Conservation (phyloP, 2,888 invertebrate genomes). For the Meghimatium bilineatum region DNA sequence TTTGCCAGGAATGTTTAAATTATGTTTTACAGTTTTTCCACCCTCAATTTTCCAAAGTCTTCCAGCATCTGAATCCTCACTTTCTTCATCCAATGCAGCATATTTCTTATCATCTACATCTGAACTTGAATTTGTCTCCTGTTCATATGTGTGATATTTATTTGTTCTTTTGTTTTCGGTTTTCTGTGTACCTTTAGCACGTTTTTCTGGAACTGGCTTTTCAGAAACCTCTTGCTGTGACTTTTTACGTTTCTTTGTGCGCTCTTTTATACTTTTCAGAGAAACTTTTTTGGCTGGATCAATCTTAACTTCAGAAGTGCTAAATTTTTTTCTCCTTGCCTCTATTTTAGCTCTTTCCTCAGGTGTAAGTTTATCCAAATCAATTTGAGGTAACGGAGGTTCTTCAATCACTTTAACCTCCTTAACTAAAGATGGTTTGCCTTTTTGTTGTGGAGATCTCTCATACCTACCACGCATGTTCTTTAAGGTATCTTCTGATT, state of each 20-base stretch:
- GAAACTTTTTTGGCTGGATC: constrained; percentile 59
- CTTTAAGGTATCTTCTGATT: background rate
- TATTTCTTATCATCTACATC: constrained; percentile 23
- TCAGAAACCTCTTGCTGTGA: constrained; percentile 16
- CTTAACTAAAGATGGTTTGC: background rate
- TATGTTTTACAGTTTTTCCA: constrained; percentile 38
- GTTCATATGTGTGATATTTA: constrained; percentile 1
- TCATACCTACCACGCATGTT: background rate
- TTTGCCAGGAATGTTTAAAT: background rate
- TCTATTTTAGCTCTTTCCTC: constrained; percentile 56
- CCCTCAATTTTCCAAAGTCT: constrained; percentile 53
- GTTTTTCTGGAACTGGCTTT: constrained; percentile 8
- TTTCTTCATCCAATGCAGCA: constrained; percentile 58
- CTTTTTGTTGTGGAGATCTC: constrained; percentile 14
- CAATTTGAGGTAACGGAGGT: constrained; percentile 20
- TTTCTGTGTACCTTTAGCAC: constrained; percentile 7
- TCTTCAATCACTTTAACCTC: constrained; percentile 18
- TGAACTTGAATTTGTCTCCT: constrained; percentile 6
- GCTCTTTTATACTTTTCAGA: constrained; percentile 60
- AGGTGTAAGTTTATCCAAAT: constrained; percentile 47
- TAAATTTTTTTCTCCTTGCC: constrained; percentile 60
- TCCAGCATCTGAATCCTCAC: constrained; percentile 55
- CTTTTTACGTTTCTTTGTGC: constrained; percentile 44
- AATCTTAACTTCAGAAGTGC: constrained; percentile 48
- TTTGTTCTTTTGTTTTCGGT: constrained; percentile 5